Conservation (phyloP, 2,113 vertebrate genomes). For the Caranx melampygus region DNA sequence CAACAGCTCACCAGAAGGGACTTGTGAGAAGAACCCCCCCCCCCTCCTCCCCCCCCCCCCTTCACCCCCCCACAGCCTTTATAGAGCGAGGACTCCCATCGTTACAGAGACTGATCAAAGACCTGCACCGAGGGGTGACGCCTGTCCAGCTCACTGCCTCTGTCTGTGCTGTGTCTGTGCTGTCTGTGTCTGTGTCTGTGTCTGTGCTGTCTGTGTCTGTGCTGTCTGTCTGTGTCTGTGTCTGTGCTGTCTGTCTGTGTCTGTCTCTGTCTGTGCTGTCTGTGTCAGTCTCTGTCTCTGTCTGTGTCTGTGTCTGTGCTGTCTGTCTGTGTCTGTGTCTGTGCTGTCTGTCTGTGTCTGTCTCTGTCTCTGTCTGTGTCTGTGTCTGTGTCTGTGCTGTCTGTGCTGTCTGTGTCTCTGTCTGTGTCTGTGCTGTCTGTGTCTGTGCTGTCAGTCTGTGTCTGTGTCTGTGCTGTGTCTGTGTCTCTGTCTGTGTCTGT, state of each 20-base stretch:
- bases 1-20: constrained; percentile 19
- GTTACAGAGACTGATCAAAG: constrained; percentile 81
- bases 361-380: too few species aligned
- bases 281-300: not conserved
- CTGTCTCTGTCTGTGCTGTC: constrained; percentile 22
- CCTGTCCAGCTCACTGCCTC: constrained; percentile 22
- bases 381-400: too few species aligned
- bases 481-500: too few species aligned
- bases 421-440: too few species aligned
- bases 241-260: constrained; percentile 26
- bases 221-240: not conserved
- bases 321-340: too few species aligned
- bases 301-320: too few species aligned
- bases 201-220: constrained; percentile 7
- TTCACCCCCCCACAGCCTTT: constrained; percentile 17
- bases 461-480: too few species aligned
- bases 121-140: constrained; percentile 61
- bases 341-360: too few species aligned
- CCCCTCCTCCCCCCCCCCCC: not conserved
- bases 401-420: too few species aligned
- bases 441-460: too few species aligned
- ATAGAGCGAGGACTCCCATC: constrained; percentile 82
- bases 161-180: not conserved
- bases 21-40: constrained; percentile 44
- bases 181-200: not conserved